phyloP scores from a whole-genome alignment of 2,797 vertebrate genomes.

The Acropternis orthonyx region DNA sequence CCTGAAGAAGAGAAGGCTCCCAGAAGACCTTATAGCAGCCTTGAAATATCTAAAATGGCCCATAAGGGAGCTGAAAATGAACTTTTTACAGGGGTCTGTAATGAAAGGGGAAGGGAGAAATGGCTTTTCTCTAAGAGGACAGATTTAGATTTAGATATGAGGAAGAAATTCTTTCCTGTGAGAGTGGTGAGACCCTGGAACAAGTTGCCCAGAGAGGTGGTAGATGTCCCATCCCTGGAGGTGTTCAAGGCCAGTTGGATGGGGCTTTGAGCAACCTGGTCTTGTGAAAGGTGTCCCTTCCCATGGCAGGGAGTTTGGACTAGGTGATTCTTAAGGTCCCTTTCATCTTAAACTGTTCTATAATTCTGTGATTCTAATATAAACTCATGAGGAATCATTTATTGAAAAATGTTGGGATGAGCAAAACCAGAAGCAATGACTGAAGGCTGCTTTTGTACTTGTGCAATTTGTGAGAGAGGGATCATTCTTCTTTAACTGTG shows the following conservation, averaged over 20 bases:
- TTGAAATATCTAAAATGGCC: background rate
- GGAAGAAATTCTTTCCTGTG: too few relatives aligned
- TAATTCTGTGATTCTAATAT: background rate
- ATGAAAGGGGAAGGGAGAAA: background rate
- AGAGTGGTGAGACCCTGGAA: background rate
- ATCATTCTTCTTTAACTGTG: background rate
- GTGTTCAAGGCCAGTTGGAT: background rate
- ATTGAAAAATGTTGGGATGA: background rate
- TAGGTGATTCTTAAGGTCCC: background rate
- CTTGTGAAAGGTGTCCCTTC: background rate
- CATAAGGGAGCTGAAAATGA: background rate
- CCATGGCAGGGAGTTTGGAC: background rate
- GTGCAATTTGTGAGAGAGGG: background rate
- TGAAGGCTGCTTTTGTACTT: background rate
- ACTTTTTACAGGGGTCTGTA: background rate
- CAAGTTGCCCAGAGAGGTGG: background rate
- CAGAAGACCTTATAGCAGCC: background rate
- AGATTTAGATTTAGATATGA: background rate
- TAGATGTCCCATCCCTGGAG: background rate
- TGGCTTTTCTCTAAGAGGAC: background rate
- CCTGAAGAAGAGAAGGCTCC: background rate
- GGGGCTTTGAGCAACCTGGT: background rate
- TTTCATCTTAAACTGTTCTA: background rate
- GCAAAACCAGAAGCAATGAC: background rate
- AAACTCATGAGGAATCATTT: background rate